Conservation (phyloP, 2,888 invertebrate species). For the Xestia xanthographa region DNA sequence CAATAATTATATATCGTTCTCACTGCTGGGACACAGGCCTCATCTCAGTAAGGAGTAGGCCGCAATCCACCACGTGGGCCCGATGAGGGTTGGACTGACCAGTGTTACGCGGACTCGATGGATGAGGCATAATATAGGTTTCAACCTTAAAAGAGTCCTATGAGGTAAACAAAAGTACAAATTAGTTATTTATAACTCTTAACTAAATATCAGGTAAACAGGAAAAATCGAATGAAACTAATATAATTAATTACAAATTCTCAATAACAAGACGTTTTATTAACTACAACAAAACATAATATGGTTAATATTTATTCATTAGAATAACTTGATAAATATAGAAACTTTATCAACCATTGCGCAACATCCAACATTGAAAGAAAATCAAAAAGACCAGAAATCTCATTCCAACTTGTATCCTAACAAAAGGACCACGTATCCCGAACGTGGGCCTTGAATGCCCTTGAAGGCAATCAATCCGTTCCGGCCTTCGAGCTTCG, state of each 20-base stretch:
- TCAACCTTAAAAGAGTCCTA: background rate
- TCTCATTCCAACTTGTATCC: background rate
- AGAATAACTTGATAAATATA: background rate
- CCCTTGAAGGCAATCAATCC: constrained; percentile 70
- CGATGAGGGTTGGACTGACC: background rate
- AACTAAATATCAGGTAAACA: constrained; percentile 31
- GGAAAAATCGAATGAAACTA: constrained; percentile 27
- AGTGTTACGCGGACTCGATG: too few relatives aligned
- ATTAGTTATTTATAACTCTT: constrained; percentile 1
- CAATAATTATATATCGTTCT: background rate
- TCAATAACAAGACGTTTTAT: background rate
- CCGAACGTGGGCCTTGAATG: constrained; percentile 59
- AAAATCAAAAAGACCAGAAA: constrained; percentile 8
- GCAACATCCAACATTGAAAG: background rate
- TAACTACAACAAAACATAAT: background rate
- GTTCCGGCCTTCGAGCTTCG: constrained; percentile 70
- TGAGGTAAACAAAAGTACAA: constrained; percentile 5
- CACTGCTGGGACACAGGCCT: background rate
- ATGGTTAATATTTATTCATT: background rate
- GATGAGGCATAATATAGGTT: background rate
- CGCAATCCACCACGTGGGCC: background rate
- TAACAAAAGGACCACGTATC: constrained; percentile 10
- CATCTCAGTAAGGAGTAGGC: background rate
- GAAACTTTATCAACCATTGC: background rate
- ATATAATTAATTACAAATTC: constrained; percentile 9